Percentiles rank a stretch among this genome's conserved stretches.
phyloP scores from a whole-genome alignment of 23 tunicate species.

The Styela plicata region DNA sequence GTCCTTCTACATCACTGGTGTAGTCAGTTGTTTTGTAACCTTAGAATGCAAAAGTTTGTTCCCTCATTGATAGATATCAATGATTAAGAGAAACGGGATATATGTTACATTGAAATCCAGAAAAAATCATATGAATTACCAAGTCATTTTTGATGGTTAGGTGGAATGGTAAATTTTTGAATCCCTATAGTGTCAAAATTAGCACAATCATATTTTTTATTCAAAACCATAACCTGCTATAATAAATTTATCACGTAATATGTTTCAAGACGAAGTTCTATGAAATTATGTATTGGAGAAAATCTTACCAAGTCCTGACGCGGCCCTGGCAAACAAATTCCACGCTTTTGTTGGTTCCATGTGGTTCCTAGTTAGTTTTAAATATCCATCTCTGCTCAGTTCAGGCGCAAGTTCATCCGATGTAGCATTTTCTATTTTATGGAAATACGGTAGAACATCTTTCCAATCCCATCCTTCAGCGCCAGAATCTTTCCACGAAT shows the following conservation, averaged over 20 bases:
- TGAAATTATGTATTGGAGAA: too few species aligned
- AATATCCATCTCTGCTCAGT: conserved; percentile 3
- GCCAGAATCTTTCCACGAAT: conserved; percentile 58
- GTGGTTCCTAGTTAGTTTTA: conserved; percentile 7
- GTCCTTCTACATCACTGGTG: background rate
- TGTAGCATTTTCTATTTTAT: conserved; percentile 37
- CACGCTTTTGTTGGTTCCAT: background rate
- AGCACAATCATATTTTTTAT: too few species aligned
- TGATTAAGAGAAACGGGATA: too few species aligned
- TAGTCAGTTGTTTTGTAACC: background rate
- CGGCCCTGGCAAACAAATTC: background rate
- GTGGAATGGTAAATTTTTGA: too few species aligned
- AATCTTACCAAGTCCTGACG: background rate
- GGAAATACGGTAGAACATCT: conserved; percentile 50
- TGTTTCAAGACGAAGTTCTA: too few species aligned
- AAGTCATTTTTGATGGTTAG: too few species aligned
- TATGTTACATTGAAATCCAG: too few species aligned
- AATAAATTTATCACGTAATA: too few species aligned
- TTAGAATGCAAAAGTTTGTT: background rate
- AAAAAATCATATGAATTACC: too few species aligned
- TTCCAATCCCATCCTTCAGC: conserved; percentile 76
- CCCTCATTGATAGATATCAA: too few species aligned
- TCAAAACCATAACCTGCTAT: too few species aligned
- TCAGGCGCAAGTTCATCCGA: background rate
- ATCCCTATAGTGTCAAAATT: too few species aligned